Conservation (phyloP, 2,888 invertebrate species). For the Candidula unifasciata region DNA sequence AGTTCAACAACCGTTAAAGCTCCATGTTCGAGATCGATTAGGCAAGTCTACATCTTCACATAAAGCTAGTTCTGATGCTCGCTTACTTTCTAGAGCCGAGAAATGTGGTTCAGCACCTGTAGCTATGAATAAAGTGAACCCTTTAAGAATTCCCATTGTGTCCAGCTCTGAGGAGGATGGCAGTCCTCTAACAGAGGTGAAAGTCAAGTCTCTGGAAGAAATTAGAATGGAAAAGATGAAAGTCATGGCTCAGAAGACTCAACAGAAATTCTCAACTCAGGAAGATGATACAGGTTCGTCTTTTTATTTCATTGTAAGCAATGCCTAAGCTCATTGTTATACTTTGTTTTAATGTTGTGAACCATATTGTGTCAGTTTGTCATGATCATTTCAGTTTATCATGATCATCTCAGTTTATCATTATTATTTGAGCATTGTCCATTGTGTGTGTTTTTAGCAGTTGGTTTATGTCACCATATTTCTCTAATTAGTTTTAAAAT, state of each 20-base stretch:
- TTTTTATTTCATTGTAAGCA: neutral
- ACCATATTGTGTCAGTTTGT: neutral
- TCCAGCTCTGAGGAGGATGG: slow-evolving; percentile 38
- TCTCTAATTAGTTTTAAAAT: too few relatives aligned
- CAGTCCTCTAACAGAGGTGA: slow-evolving; percentile 55
- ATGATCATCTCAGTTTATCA: too few relatives aligned
- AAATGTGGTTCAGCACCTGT: neutral
- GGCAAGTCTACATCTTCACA: slow-evolving; percentile 25
- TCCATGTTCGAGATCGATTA: slow-evolving; percentile 43
- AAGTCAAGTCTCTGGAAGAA: slow-evolving; percentile 66
- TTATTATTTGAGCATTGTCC: too few relatives aligned
- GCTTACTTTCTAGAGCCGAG: neutral
- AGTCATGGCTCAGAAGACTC: slow-evolving; percentile 55
- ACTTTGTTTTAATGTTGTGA: neutral
- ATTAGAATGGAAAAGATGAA: slow-evolving; percentile 64
- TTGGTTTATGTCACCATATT: too few relatives aligned
- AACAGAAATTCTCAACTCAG: slow-evolving; percentile 42
- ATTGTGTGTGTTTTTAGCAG: too few relatives aligned
- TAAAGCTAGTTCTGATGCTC: neutral
- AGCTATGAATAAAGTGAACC: neutral
- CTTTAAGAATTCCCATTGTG: slow-evolving; percentile 2
- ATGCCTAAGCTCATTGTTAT: neutral
- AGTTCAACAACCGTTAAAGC: slow-evolving; percentile 22
- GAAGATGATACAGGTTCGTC: slow-evolving; percentile 5
- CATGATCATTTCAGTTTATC: neutral